Conservation (phyloP, 1,140 invertebrate species). For the Orchestia grillus region DNA sequence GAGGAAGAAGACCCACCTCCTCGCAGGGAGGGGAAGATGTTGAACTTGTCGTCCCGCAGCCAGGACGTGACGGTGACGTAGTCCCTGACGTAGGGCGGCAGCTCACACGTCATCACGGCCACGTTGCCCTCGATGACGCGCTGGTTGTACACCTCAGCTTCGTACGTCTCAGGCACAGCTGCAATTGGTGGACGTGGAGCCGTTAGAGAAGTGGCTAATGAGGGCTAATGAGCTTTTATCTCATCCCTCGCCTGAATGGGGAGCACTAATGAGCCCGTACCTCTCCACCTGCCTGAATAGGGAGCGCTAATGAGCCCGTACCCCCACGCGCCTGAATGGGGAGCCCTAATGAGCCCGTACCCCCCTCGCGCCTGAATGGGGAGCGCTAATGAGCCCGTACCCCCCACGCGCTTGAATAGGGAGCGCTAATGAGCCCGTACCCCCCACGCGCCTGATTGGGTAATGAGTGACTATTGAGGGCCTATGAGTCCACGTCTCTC, state of each 20-base stretch:
- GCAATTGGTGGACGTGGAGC: slow-evolving; percentile 64
- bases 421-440: neutral
- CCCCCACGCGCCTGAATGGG: no score
- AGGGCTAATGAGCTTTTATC: neutral
- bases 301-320: neutral
- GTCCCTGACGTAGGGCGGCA: slow-evolving; percentile 73
- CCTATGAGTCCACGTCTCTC: neutral
- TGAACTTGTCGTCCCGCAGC: slow-evolving; percentile 83
- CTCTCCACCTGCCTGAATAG: no score
- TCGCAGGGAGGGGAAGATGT: slow-evolving; percentile 81
- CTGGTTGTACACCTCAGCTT: slow-evolving; percentile 72
- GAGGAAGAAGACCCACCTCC: slow-evolving; percentile 76
- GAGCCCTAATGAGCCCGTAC: neutral
- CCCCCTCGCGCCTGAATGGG: no score
- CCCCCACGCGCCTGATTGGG: no score
- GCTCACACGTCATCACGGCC: slow-evolving; percentile 73
- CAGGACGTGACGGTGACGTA: slow-evolving; percentile 84
- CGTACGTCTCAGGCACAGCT: slow-evolving; percentile 72
- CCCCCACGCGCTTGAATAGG: no score
- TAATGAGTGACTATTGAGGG: no score
- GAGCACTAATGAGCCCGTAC: neutral
- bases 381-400: neutral
- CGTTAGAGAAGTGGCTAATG: neutral
- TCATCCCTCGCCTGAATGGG: no score
- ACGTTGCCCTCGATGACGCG: slow-evolving; percentile 73